These are phyloP conservation scores for Physella acuta DNA, from an alignment of 1,140 invertebrate genomes.

Conservation along the genomic window DNA sequence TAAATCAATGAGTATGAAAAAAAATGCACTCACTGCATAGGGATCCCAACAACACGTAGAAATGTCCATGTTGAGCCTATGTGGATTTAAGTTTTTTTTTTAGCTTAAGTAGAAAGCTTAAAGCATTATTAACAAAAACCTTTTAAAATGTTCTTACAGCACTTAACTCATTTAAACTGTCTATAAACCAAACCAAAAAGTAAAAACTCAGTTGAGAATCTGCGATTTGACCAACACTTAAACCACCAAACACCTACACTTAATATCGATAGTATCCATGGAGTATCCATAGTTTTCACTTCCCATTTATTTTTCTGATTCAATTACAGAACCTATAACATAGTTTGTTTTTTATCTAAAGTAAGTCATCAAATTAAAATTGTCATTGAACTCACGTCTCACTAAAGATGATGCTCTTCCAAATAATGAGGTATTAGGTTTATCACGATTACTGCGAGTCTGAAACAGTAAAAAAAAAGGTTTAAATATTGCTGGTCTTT, in stretches of 20 bases:
- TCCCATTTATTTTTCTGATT: background rate
- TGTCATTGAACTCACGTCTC: conserved; percentile 37
- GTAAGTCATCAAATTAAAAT: too few relatives aligned
- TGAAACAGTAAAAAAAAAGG: conserved; percentile 27
- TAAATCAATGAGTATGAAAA: background rate
- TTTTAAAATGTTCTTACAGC: background rate
- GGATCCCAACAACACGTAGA: conserved; percentile 42
- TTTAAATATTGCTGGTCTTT: background rate
- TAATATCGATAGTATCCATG: background rate
- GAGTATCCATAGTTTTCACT: background rate
- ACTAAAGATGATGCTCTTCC: conserved; percentile 37
- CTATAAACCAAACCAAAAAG: background rate
- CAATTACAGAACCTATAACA: too few relatives aligned
- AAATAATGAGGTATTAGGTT: conserved; percentile 38
- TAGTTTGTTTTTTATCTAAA: too few relatives aligned
- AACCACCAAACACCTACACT: too few relatives aligned
- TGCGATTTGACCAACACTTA: background rate
- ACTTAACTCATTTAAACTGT: background rate
- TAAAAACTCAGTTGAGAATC: background rate
- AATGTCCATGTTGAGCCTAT: conserved; percentile 47
- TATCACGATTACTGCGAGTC: conserved; percentile 32
- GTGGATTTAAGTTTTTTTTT: background rate
- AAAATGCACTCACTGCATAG: conserved; percentile 40
- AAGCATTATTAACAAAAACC: background rate
- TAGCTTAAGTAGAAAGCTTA: background rate